Evolutionary conservation across 1,140 invertebrate species (phyloP).

Genomic region (Drosophila pseudoobscura): DNA sequence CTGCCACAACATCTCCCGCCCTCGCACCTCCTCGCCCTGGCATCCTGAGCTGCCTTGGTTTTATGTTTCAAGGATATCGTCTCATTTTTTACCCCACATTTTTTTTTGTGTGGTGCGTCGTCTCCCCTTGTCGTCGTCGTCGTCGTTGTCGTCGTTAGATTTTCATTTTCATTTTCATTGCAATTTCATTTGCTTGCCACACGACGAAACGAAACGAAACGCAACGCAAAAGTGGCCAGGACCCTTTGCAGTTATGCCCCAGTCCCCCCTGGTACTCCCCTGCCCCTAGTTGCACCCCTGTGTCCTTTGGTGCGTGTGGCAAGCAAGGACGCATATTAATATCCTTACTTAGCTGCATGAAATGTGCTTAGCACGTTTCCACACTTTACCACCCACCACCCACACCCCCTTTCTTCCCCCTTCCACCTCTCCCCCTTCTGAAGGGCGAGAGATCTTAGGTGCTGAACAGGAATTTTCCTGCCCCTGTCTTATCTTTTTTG

Average conservation of each 20-base stretch:
- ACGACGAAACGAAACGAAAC: conserved; percentile 71
- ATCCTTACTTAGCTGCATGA: conserved; percentile 77
- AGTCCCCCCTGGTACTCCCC: not conserved
- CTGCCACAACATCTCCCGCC: not conserved
- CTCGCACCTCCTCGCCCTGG: not conserved
- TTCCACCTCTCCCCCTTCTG: not conserved
- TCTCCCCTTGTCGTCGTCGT: conserved; percentile 13
- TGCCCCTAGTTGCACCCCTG: not conserved
- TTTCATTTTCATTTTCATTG: conserved; percentile 81
- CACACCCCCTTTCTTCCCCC: no score
- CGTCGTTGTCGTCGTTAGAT: conserved; percentile 63
- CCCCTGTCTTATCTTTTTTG: no score
- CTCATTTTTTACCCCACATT: conserved; percentile 69
- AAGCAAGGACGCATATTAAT: conserved; percentile 79
- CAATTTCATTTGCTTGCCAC: conserved; percentile 79
- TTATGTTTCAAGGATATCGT: conserved; percentile 77
- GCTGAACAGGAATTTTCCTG: no score
- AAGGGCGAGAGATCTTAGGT: no score
- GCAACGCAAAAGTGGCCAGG: conserved; percentile 69
- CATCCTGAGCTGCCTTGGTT: conserved; percentile 18
- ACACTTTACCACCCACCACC: conserved; percentile 28
- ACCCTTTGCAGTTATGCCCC: conserved; percentile 11
- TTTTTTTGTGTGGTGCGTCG: conserved; percentile 8
- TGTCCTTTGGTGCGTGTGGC: conserved; percentile 49
- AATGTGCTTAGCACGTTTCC: conserved; percentile 66